These are phyloP conservation scores for Cotesia chilonis DNA, from an alignment of 1,140 invertebrate genomes.

Conservation along the genomic window DNA sequence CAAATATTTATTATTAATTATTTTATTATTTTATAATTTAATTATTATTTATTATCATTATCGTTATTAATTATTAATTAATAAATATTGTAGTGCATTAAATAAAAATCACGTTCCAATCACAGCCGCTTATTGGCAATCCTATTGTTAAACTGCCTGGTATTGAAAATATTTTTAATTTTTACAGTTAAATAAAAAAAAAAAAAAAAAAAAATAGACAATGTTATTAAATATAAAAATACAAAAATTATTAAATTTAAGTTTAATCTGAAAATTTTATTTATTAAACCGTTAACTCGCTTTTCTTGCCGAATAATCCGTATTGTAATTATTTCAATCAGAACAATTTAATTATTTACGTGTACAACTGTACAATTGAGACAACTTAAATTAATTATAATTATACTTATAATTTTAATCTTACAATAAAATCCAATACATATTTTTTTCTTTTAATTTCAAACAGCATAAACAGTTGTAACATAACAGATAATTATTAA, in stretches of 20 bases:
- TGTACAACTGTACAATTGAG: slow-evolving; percentile 20
- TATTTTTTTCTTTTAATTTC: background rate
- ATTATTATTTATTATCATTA: no score
- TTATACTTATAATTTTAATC: slow-evolving; percentile 1
- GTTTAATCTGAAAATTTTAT: background rate
- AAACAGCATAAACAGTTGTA: slow-evolving; percentile 9
- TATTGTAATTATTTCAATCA: background rate
- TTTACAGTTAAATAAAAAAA: background rate
- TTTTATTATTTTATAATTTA: no score
- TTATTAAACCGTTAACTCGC: slow-evolving; percentile 1
- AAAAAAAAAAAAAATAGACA: background rate
- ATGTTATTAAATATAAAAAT: slow-evolving; percentile 24
- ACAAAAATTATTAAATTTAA: slow-evolving; percentile 16
- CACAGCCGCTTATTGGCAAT: slow-evolving; percentile 25
- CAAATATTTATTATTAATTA: background rate
- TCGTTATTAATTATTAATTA: no score
- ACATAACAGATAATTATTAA: no score
- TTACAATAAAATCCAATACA: slow-evolving; percentile 7
- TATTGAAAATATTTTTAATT: background rate
- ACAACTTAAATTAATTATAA: slow-evolving; percentile 5
- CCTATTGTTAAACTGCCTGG: slow-evolving; percentile 1
- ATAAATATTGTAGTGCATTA: slow-evolving; percentile 2
- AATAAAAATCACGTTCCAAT: slow-evolving; percentile 26
- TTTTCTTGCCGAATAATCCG: slow-evolving; percentile 19
- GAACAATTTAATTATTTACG: slow-evolving; percentile 2